Evolutionary conservation across 2,113 vertebrate species (phyloP), one percentile per base, ranked within the genome.

Genomic region (Pygoscelis antarcticus): DNA sequence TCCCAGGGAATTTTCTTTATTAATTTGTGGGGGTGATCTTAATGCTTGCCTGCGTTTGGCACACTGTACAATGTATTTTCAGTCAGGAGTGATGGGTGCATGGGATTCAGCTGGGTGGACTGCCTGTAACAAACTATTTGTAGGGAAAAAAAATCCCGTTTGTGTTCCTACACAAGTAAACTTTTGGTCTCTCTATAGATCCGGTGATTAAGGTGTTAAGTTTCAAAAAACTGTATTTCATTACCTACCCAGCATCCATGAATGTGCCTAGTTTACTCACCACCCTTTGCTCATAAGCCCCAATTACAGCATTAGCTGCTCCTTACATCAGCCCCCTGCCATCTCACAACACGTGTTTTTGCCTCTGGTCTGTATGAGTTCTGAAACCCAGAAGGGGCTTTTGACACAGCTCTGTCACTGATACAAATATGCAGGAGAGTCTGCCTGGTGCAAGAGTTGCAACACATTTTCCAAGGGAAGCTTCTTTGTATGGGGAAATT

Each of bases 341-440:
- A 30, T 64, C 19, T 16, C 29, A 32, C 44, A 66, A 2, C 16
- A 7, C 1, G 0, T 13, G 6, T 11, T 40, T 62, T 79, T 89
- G n/a, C 38, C 34, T 72, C 61, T 76, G n/a, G 5, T 64, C 61
- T 57, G 7, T 16, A 3, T 13, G 44, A 44, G 38, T 58, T 36
- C 57, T 36, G 84, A 71, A 72, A 36, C 34, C 30, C 66, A 34
- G 25, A 9, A 21, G 22, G 42, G 32, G 22, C 34, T 72, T 58
- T 4, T 69, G 40, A 14, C 11, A 0, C 5, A 13, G 20, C 36
- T 72, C 0, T 36, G 30, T 62, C 54, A 19, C 44, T 2, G 29
- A 7, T 3, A 20, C 4, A 46, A 46, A 49, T 14, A 22, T 6
- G 32, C 68, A 19, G 17, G 29, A 55, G 25, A 54, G 13, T 44